A percentile compares a stretch with the other conserved stretches of the same genome.
phyloP scores from a whole-genome alignment of 2,113 vertebrate species.

The Varanus komodoensis region DNA sequence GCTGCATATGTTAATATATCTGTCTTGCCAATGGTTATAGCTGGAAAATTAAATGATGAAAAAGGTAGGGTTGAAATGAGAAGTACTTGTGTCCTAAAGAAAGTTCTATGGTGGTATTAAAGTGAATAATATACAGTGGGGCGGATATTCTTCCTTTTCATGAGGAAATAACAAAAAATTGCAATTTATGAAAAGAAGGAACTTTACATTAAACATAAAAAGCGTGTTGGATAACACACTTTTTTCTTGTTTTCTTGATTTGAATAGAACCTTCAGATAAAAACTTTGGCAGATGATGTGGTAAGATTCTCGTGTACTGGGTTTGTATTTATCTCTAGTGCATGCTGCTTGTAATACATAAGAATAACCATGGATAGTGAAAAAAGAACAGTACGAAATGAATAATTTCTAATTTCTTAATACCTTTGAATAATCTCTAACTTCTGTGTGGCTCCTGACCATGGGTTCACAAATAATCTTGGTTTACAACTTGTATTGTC shows the following conservation, averaged over 20 bases:
- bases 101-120: background rate
- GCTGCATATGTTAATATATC: too few relatives aligned
- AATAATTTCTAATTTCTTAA: slow-evolving; percentile 5
- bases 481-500: background rate
- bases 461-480: background rate
- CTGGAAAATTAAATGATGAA: background rate
- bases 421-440: background rate
- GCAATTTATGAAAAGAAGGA: background rate
- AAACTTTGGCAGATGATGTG: slow-evolving; percentile 99
- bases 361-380: slow-evolving; percentile 69
- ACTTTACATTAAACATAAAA: background rate
- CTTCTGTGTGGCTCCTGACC: background rate
- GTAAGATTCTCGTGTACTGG: slow-evolving; percentile 88
- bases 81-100: background rate
- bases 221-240: slow-evolving; percentile 62
- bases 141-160: background rate
- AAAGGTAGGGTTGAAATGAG: background rate
- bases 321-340: slow-evolving; percentile 71
- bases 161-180: background rate
- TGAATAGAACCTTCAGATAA: slow-evolving; percentile 99
- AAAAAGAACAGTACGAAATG: slow-evolving; percentile 62
- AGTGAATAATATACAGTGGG: background rate
- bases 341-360: slow-evolving; percentile 77
- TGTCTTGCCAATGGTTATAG: background rate
- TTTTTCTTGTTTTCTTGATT: slow-evolving; percentile 85